Conservation (phyloP, 1,140 invertebrate genomes). For the Agrypnia vestita region DNA sequence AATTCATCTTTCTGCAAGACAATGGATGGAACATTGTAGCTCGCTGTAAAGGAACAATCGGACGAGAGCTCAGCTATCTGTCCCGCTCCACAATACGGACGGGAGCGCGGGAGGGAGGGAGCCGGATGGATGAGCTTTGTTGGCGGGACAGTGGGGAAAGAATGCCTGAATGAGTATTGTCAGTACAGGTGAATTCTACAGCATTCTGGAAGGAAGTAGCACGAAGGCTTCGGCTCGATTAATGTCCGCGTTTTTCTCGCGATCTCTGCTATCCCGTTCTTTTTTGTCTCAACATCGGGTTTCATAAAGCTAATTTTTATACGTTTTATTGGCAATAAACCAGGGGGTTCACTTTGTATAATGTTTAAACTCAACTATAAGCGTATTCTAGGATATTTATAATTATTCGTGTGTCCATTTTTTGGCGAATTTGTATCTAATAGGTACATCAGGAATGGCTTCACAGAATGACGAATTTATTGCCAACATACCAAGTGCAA, state of each 20-base stretch:
- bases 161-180: slow-evolving; percentile 66
- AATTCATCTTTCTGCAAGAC: slow-evolving; percentile 70
- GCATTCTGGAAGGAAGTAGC: slow-evolving; percentile 24
- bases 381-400: too few relatives aligned
- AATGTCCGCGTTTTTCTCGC: neutral
- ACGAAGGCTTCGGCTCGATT: neutral
- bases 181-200: slow-evolving; percentile 51
- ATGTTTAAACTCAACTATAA: too few relatives aligned
- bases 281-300: neutral
- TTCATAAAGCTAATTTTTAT: too few relatives aligned
- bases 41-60: slow-evolving; percentile 74
- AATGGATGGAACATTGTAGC: slow-evolving; percentile 73
- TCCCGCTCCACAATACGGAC: slow-evolving; percentile 62
- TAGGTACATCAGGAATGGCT: too few relatives aligned
- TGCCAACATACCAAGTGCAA: too few relatives aligned
- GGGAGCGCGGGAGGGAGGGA: slow-evolving; percentile 61
- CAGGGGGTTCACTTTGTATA: too few relatives aligned
- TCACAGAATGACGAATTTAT: too few relatives aligned
- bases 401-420: too few relatives aligned
- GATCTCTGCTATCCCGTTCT: neutral
- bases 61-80: slow-evolving; percentile 65
- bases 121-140: slow-evolving; percentile 66
- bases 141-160: slow-evolving; percentile 51
- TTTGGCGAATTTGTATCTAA: too few relatives aligned
- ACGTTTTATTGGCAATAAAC: too few relatives aligned